Base-by-base conservation (phyloP, 1,140 invertebrate species). In the Fopius arisanus region DNA sequence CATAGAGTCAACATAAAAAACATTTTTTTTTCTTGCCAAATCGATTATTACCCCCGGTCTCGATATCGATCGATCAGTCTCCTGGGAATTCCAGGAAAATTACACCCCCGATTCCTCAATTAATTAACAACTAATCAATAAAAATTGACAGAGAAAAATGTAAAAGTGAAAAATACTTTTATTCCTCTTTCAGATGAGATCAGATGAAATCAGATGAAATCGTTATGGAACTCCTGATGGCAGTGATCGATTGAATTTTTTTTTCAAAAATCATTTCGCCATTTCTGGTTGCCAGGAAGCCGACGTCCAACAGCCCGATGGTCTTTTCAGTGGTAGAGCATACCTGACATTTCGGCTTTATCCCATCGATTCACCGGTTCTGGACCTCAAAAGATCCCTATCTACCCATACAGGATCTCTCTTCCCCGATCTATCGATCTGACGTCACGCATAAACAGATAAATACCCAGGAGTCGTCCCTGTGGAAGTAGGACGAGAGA, bases 1-100 rank as follows among this genome's bases (percentile, higher is more conserved):
- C 21, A 19, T 19, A 28, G 26, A 72, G 67, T 14, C 33, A 41
- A 68, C 67, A 68, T 40, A 74, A 72, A 67, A 41, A 76, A 63
- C 33, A 51, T 29, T 51, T 21, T 68, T 72, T 77, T 72, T 72
- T 74, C 21, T 41, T 16, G 40, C 23, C 29, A 59, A 9, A 31
- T 68, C 29, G 63, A 74, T 69, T 69, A 23, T 26, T 59, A 3
- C 54, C 23, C 19, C 23, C 7, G 43, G 19, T 5, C n/a, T 51
- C 12, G 33, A 37, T 51, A 51, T 51, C 43, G 43, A 51, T 51
- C 43, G 19, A 16, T n/a, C 6, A 7, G 19, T 12, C 43, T 7
- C 7, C 3, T 7, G 33, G 33, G n/a, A n/a, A n/a, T n/a, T n/a
- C n/a, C n/a, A n/a, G n/a, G n/a, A n/a, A n/a, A n/a, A n/a, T n/a